phyloP scores from a whole-genome alignment of 2,797 vertebrate genomes.

The Phoebastria nigripes region DNA sequence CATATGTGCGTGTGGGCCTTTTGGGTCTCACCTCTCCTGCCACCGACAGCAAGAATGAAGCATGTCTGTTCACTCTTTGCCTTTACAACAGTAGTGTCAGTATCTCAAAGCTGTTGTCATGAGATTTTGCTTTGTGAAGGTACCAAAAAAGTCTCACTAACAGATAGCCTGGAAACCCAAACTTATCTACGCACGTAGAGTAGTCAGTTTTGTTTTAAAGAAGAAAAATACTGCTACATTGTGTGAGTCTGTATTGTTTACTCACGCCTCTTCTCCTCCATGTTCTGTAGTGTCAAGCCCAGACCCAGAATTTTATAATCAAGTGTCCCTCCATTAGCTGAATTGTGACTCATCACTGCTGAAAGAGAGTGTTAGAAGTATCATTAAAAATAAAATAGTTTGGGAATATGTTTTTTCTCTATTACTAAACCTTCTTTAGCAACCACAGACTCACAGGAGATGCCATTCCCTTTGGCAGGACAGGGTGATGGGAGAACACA shows the following conservation, averaged over 20 bases:
- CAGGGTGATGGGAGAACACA: background rate
- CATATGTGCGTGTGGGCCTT: background rate
- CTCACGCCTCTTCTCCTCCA: background rate
- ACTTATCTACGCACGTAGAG: rapidly evolving
- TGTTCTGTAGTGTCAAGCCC: background rate
- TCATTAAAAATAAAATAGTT: background rate
- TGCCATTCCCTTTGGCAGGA: background rate
- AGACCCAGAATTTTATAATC: background rate
- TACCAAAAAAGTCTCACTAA: background rate
- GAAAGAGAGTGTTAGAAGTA: background rate
- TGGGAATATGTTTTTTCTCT: background rate
- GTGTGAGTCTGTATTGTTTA: background rate
- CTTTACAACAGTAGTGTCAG: background rate
- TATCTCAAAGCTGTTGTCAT: background rate
- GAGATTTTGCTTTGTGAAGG: background rate
- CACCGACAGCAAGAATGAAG: background rate
- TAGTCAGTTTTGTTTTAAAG: background rate
- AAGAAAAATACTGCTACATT: background rate
- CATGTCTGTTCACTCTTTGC: background rate
- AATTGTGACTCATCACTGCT: background rate
- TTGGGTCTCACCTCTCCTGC: background rate
- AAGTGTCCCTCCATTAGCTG: background rate
- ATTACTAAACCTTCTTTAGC: background rate
- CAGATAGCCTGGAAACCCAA: background rate
- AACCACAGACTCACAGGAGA: background rate